phyloP scores from a whole-genome alignment of 2,797 vertebrate species.

The Petrocephalus sullivani region DNA sequence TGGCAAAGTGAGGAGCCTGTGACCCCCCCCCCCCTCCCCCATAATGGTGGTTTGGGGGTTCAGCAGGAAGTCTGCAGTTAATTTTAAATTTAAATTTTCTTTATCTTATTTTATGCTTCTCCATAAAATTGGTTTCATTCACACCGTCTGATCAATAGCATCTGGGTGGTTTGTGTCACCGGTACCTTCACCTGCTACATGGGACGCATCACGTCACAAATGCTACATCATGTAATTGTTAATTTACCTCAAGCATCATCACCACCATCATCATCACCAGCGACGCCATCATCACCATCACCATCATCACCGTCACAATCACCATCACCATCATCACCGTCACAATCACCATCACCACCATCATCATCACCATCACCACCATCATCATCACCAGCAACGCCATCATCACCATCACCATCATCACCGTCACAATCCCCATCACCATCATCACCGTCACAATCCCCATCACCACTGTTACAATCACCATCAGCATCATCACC shows the following conservation, averaged over 20 bases:
- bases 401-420: too few species aligned
- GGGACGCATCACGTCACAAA: neutral
- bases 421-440: too few species aligned
- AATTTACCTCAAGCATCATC: neutral
- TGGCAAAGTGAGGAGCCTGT: neutral
- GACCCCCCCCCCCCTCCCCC: neutral
- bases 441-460: too few species aligned
- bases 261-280: neutral
- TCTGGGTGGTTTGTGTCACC: neutral
- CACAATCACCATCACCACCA: too few species aligned
- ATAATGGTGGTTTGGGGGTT: neutral
- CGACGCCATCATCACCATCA: too few species aligned
- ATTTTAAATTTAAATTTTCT: neutral
- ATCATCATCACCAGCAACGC: too few species aligned
- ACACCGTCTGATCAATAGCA: neutral
- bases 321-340: too few species aligned
- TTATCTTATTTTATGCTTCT: neutral
- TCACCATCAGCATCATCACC: too few species aligned
- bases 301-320: too few species aligned
- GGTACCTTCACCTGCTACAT: neutral
- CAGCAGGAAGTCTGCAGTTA: neutral
- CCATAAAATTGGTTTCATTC: neutral
- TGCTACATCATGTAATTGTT: neutral
- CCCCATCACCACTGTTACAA: too few species aligned
- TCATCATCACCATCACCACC: too few species aligned